Evolutionary conservation across 2,888 invertebrate species (phyloP), one percentile per base, ranked within the genome.

Genomic region (Aproaerema taeniolella): DNA sequence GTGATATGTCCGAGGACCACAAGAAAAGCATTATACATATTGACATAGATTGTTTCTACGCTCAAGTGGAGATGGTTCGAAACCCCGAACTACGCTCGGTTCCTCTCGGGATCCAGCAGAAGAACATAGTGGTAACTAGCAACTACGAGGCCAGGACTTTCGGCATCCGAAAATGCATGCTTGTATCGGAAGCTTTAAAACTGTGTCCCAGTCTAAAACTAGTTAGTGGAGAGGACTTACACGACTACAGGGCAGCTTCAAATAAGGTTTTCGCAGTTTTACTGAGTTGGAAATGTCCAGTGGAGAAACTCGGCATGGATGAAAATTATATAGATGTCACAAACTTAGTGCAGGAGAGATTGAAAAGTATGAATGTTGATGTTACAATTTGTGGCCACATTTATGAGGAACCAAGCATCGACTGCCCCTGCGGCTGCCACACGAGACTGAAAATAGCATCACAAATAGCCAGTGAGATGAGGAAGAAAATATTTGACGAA

Each of bases 251-350:
- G 53, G 89, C 92, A 44, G 91, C 91, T 69, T 95, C 95, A 1
- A 89, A 91, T 49, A 91, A 92, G 76, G 91, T 95, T 46, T 92
- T 92, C 50, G 89, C 90, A 43, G 77, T 92, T 45, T 76, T 95
- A 46, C 90, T 91, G 50, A 89, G 89, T 56, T 95, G 91, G 78
- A 92, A 93, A 41, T 88, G 90, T 35, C 77, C 90, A 34, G 93
- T 95, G 0, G 95, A 96, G 70, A 90, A 94, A 60, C 83, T 95
- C 39, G 95, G 95, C 9, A 89, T 95, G 62, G 95, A 96, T 76
- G 96, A 96, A 69, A 95, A 94, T 67, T 95, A 88, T 70, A 83
- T 95, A 55, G 95, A 96, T 81, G 91, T 95, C 49, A 92, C 93
- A 48, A 88, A 89, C 41, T 63, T 92, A 58, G 90, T 93, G 31